Evolutionary conservation across 2,888 invertebrate genomes (phyloP), one percentile per base, ranked within the genome.

Genomic region (Agrilus biguttatus): DNA sequence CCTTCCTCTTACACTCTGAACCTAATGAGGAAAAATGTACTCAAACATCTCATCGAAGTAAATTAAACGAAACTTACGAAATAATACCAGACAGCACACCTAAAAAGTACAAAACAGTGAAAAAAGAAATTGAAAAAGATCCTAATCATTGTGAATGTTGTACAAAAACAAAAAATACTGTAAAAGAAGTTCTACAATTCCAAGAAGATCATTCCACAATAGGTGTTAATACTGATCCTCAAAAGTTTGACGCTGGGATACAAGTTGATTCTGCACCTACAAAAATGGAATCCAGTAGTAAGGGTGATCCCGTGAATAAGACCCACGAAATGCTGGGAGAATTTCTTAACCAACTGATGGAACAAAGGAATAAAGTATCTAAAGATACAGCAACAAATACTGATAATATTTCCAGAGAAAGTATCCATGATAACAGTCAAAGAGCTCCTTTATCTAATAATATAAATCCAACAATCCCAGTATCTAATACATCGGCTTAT

Each of bases 301-400:
- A 32, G 23, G 10, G 14, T 13, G 40, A 42, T 8, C 14, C 36
- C 23, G 23, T n/a, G 12, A 45, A 33, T 21, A 38, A 32, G 5
- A 33, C 37, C 8, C 37, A 47, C 39, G 45, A 52, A 28, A 45
- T 53, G 35, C 49, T 55, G 32, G 53, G 54, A 39, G 44, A 52
- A 10, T 57, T 61, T 42, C 44, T 61, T 21, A 53, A 54, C 6
- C 54, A 58, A 23, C 38, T 60, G 33, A 43, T 57, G 34, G 41
- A 48, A 33, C 53, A 56, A 23, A 53, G 42, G 33, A 51, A 52
- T 14, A 47, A 45, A 45, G 45, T 48, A 32, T 51, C 48, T 39
- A 56, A 56, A 23, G 60, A 61, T 45, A 61, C 48, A 47, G 49
- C 54, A 37, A 62, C 59, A 19, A 61, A 59, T 42, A 61, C 60